These are phyloP conservation scores for Brenthis hecate DNA, from an alignment of 2,888 invertebrate genomes.

Conservation along the genomic window DNA sequence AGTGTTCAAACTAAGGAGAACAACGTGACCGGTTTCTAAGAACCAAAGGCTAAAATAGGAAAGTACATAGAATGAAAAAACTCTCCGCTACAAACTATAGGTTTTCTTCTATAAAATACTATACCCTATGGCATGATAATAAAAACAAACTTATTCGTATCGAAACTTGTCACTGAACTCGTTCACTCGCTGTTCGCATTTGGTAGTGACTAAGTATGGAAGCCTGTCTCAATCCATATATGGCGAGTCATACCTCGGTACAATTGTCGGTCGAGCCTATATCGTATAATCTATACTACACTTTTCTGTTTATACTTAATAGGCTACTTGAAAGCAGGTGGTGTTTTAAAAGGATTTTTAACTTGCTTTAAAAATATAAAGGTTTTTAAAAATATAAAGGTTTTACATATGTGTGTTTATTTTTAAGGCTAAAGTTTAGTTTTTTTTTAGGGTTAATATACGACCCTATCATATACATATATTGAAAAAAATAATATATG, in stretches of 20 bases:
- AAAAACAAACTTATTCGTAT: conserved; percentile 32
- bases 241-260: conserved; percentile 55
- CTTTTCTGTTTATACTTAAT: conserved; percentile 37
- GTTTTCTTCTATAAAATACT: conserved; percentile 7
- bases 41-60: neutral
- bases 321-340: conserved; percentile 28
- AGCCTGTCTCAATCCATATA: conserved; percentile 51
- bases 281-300: conserved; percentile 50
- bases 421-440: too few relatives aligned
- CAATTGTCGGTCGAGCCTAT: conserved; percentile 59
- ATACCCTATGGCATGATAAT: conserved; percentile 27
- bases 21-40: too few relatives aligned
- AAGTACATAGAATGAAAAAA: neutral
- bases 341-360: conserved; percentile 9
- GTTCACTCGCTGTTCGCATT: conserved; percentile 57
- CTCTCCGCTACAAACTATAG: neutral
- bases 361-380: neutral
- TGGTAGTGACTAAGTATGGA: conserved; percentile 59
- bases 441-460: too few relatives aligned
- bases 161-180: conserved; percentile 37
- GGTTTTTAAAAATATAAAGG: too few relatives aligned
- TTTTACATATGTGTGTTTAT: too few relatives aligned
- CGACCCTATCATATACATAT: too few relatives aligned
- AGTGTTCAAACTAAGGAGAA: too few relatives aligned
- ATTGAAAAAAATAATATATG: too few relatives aligned